Evolutionary conservation across 1,140 invertebrate genomes (phyloP).

Genomic region (Diprion similis): DNA sequence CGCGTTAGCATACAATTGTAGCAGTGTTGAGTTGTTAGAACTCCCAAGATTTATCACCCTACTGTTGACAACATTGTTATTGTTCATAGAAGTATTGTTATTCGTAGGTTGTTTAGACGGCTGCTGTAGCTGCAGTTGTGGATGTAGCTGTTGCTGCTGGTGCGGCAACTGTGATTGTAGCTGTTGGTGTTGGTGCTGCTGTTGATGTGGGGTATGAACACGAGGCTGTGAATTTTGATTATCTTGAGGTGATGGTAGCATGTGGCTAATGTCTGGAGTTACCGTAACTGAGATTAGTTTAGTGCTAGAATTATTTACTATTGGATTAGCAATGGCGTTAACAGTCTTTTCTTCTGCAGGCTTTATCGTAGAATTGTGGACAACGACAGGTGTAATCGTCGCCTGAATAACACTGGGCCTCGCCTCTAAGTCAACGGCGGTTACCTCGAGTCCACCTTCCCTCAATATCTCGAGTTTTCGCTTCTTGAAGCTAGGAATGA

Average conservation of each 20-base stretch:
- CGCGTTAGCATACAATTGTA: conserved; percentile 62
- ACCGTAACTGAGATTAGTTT: conserved; percentile 63
- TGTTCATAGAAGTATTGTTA: conserved; percentile 28
- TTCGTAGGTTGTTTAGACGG: conserved; percentile 30
- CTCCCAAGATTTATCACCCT: conserved; percentile 61
- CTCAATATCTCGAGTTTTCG: conserved; percentile 77
- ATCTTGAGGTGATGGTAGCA: conserved; percentile 54
- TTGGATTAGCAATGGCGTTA: conserved; percentile 27
- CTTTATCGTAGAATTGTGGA: conserved; percentile 42
- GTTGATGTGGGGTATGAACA: conserved; percentile 10
- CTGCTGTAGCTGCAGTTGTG: conserved; percentile 28
- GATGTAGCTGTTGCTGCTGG: conserved; percentile 29
- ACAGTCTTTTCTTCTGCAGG: conserved; percentile 41
- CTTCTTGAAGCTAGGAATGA: conserved; percentile 67
- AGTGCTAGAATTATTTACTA: conserved; percentile 39
- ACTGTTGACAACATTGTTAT: conserved; percentile 41
- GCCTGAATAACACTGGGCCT: conserved; percentile 48
- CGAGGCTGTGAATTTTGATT: neutral
- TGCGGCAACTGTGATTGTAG: conserved; percentile 23
- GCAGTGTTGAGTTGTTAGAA: conserved; percentile 60
- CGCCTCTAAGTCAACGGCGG: conserved; percentile 62
- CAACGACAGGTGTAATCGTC: conserved; percentile 48
- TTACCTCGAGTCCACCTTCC: conserved; percentile 76
- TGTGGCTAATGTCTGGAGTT: conserved; percentile 62
- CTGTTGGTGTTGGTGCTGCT: conserved; percentile 35